phyloP scores from a whole-genome alignment of 2,113 vertebrate species.

The Oriolus oriolus region DNA sequence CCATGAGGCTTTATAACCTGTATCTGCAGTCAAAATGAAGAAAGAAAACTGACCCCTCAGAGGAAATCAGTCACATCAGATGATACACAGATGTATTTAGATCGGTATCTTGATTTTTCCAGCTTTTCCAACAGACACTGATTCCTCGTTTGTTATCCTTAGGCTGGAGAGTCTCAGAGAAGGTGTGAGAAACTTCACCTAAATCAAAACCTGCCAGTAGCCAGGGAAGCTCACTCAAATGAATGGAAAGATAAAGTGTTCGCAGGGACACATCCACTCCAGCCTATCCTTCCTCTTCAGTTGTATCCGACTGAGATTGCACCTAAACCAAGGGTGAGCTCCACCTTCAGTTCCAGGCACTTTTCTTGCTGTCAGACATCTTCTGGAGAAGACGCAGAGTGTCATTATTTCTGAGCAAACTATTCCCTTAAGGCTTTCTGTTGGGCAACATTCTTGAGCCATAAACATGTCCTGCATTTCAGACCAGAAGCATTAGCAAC shows the following conservation, averaged over 20 bases:
- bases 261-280: background rate
- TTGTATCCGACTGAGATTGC: background rate
- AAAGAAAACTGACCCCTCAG: background rate
- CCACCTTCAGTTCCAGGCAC: background rate
- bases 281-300: background rate
- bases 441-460: background rate
- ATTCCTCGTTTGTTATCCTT: background rate
- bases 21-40: background rate
- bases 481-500: background rate
- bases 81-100: background rate
- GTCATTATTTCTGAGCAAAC: background rate
- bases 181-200: background rate
- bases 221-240: background rate
- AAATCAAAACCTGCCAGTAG: background rate
- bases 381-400: background rate
- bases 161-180: background rate
- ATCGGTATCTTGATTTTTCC: background rate
- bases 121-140: background rate
- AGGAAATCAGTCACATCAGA: background rate
- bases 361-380: background rate
- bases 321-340: background rate
- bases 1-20: fast-evolving
- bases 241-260: background rate
- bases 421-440: background rate
- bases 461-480: background rate